phyloP scores from a whole-genome alignment of 64 coral and sea anemone species.

The Pocillopora damicornis region DNA sequence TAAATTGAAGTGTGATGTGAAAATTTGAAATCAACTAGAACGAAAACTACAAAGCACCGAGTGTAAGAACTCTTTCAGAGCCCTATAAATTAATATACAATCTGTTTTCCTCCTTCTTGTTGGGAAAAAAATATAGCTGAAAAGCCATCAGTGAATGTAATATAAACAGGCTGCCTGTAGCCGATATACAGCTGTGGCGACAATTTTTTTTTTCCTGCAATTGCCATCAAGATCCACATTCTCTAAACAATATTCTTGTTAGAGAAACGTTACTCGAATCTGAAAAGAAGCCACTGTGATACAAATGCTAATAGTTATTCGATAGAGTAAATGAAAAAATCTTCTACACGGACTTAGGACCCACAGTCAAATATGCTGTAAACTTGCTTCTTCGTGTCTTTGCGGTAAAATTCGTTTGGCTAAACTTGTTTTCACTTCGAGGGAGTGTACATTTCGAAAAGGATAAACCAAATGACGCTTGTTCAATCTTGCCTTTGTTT shows the following conservation, averaged over 20 bases:
- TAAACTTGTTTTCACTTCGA: slow-evolving; percentile 17
- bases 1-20: neutral
- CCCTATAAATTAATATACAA: slow-evolving; percentile 21
- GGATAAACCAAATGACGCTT: slow-evolving; percentile 21
- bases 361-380: neutral
- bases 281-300: neutral
- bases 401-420: neutral
- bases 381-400: neutral
- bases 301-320: neutral
- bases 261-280: neutral
- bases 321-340: neutral
- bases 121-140: neutral
- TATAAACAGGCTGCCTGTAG: neutral
- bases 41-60: neutral
- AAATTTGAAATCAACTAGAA: neutral
- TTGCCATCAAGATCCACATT: neutral
- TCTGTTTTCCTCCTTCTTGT: neutral
- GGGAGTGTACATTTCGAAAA: slow-evolving; percentile 2
- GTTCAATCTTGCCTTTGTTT: slow-evolving; percentile 6
- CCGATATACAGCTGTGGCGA: neutral
- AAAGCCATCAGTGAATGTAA: neutral
- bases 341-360: neutral
- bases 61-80: neutral
- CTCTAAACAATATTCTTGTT: neutral
- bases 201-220: neutral